Conservation (phyloP, 2,888 invertebrate species). For the Nephrotoma flavescens region DNA sequence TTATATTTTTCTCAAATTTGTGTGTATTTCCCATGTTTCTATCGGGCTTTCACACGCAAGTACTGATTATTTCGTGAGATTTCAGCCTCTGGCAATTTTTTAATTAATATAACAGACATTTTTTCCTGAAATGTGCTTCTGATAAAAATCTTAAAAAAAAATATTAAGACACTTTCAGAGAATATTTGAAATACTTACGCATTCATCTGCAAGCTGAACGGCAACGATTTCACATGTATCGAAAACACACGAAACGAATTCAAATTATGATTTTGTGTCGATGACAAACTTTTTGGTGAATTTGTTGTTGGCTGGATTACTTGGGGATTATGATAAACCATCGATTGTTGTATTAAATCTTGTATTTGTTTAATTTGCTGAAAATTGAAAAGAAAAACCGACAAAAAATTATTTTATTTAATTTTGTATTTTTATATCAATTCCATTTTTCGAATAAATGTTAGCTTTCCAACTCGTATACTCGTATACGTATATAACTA, state of each 20-base stretch:
- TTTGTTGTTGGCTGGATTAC: constrained; percentile 28
- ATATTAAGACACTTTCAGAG: no score
- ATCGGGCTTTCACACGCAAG: no score
- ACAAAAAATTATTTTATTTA: not conserved
- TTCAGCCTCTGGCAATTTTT: no score
- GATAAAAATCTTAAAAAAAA: no score
- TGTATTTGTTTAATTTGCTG: constrained; percentile 33
- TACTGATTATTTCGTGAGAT: no score
- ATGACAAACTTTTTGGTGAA: constrained; percentile 22
- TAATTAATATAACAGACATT: no score
- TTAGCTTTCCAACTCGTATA: not conserved
- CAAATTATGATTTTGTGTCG: constrained; percentile 16
- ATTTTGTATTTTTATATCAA: not conserved
- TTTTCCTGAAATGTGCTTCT: no score
- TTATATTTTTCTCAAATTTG: no score
- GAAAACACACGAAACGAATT: constrained; percentile 31
- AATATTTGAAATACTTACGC: constrained; percentile 21
- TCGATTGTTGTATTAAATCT: constrained; percentile 30
- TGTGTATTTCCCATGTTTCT: no score
- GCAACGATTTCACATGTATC: constrained; percentile 30
- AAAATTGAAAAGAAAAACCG: constrained; percentile 7
- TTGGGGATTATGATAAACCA: constrained; percentile 31
- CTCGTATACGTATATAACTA: no score
- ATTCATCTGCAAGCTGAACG: constrained; percentile 31
- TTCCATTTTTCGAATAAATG: not conserved